phyloP scores from a whole-genome alignment of 1,140 invertebrate species.

The Lepidostoma basale region DNA sequence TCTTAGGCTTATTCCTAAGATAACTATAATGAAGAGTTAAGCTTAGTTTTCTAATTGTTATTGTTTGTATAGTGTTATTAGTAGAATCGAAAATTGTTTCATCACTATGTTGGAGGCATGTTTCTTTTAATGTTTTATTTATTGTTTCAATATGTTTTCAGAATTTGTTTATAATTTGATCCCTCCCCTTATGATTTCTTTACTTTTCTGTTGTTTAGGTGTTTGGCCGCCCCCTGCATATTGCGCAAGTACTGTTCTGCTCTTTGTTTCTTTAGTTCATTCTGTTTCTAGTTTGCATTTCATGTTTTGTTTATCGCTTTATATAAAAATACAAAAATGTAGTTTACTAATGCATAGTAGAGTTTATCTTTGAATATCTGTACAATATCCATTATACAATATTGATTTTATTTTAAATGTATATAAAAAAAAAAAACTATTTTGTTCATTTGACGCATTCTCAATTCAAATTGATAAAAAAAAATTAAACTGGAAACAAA shows the following conservation, averaged over 20 bases:
- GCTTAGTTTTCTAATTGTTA: too few relatives aligned
- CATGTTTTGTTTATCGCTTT: not conserved
- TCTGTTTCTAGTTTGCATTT: conserved; percentile 23
- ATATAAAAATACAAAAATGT: not conserved
- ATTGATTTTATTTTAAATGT: too few relatives aligned
- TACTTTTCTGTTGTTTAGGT: conserved; percentile 24
- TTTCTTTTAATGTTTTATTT: not conserved
- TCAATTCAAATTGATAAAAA: not conserved
- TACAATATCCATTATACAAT: too few relatives aligned
- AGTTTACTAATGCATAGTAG: too few relatives aligned
- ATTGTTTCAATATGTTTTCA: conserved; percentile 36
- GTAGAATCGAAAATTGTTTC: too few relatives aligned
- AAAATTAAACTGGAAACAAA: conserved; percentile 13
- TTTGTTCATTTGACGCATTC: too few relatives aligned
- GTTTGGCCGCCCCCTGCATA: conserved; percentile 19
- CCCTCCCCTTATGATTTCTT: conserved; percentile 32
- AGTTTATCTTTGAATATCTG: too few relatives aligned
- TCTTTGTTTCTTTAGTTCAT: conserved; percentile 10
- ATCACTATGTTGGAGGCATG: not conserved
- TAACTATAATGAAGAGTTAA: too few relatives aligned
- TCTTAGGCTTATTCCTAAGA: too few relatives aligned
- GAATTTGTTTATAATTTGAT: conserved; percentile 17
- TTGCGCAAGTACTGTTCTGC: conserved; percentile 32
- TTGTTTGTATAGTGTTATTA: too few relatives aligned
- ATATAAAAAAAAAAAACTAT: too few relatives aligned